These are phyloP conservation scores for Brienomyrus longianalis DNA, from an alignment of 2,113 vertebrate species.

Conservation along the genomic window DNA sequence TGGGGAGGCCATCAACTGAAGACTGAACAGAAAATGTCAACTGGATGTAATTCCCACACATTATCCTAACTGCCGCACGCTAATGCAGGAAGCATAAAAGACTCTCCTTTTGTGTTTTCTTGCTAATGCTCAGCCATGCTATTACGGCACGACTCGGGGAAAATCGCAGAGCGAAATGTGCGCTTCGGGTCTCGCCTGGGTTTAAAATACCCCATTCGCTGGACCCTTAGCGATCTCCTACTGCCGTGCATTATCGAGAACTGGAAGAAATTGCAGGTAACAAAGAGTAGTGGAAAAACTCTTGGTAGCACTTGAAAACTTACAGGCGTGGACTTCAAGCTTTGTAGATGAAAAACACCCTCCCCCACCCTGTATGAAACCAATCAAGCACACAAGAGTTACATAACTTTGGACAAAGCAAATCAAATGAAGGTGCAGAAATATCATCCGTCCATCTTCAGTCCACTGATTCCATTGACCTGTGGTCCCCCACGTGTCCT, in stretches of 20 bases:
- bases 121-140: not conserved
- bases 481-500: not conserved
- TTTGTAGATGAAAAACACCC: not conserved
- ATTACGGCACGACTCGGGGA: not conserved
- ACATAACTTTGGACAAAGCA: not conserved
- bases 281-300: not conserved
- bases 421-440: not conserved
- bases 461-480: not conserved
- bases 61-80: not conserved
- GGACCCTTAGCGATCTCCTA: not conserved
- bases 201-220: not conserved
- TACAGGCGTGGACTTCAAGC: not conserved
- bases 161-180: not conserved
- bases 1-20: not conserved
- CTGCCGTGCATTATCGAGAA: not conserved
- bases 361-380: not conserved
- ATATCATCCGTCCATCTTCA: not conserved
- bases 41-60: not conserved
- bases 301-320: not conserved
- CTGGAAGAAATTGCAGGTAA: not conserved
- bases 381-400: not conserved
- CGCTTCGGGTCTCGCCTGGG: too few species aligned
- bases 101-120: not conserved
- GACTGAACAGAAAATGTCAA: not conserved
- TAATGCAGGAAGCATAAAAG: not conserved